Conservation (phyloP, 2,888 invertebrate genomes). For the Conomelus anceps region DNA sequence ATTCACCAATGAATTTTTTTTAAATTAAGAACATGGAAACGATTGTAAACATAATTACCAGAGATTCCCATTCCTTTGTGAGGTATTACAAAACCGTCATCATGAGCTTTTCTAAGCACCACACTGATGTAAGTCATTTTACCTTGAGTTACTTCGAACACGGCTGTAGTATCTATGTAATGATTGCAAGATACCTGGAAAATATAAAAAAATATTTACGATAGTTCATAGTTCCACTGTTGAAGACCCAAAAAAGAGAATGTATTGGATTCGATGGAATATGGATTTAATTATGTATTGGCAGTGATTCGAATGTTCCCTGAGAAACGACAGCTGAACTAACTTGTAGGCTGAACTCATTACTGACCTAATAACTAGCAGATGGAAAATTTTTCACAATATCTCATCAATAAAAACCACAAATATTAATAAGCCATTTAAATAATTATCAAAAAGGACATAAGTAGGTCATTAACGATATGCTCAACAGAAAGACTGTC, state of each 20-base stretch:
- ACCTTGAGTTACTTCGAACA: constrained; percentile 44
- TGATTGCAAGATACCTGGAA: constrained; percentile 48
- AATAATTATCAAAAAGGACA: too few relatives aligned
- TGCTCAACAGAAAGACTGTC: too few relatives aligned
- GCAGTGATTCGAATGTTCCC: too few relatives aligned
- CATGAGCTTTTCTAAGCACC: constrained; percentile 7
- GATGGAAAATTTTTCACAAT: too few relatives aligned
- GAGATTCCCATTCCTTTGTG: constrained; percentile 26
- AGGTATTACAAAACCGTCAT: constrained; percentile 15
- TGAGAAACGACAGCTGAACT: too few relatives aligned
- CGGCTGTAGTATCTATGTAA: constrained; percentile 48
- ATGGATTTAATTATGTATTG: not conserved
- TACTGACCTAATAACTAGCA: too few relatives aligned
- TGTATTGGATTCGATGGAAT: too few relatives aligned
- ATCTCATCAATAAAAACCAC: too few relatives aligned
- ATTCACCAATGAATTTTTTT: too few relatives aligned
- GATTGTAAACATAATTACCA: constrained; percentile 26
- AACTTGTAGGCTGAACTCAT: too few relatives aligned
- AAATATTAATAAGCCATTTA: too few relatives aligned
- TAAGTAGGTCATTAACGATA: too few relatives aligned
- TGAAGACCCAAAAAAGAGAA: not conserved
- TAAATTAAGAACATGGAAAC: not conserved
- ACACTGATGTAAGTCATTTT: constrained; percentile 37
- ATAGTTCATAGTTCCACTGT: not conserved
- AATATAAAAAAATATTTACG: not conserved